phyloP scores from a whole-genome alignment of 2,888 invertebrate species.

The Ecdyonurus torrentis region DNA sequence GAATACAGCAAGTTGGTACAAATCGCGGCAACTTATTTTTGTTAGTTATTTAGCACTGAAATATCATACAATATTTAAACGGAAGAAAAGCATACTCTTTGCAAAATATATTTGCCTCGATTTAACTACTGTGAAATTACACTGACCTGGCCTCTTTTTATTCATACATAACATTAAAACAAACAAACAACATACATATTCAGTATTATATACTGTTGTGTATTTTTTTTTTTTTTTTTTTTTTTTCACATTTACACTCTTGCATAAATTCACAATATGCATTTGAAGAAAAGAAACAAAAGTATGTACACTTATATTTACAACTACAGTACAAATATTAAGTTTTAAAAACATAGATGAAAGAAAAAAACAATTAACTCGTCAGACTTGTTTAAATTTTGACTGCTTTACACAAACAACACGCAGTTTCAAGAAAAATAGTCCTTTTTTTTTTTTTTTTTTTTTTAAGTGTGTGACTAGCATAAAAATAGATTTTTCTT shows the following conservation, averaged over 20 bases:
- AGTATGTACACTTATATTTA: too few species aligned
- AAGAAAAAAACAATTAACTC: background rate
- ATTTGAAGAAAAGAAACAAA: too few species aligned
- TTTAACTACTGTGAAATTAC: background rate
- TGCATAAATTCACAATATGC: too few species aligned
- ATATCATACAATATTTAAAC: background rate
- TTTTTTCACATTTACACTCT: too few species aligned
- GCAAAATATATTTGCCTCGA: background rate
- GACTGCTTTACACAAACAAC: background rate
- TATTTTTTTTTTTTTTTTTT: too few species aligned
- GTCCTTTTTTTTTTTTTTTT: too few species aligned
- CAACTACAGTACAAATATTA: too few species aligned
- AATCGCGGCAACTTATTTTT: too few species aligned
- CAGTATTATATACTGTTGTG: background rate
- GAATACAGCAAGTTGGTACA: background rate
- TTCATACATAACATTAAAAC: background rate
- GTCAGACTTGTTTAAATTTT: background rate
- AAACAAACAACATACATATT: background rate
- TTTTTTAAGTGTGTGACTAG: too few species aligned
- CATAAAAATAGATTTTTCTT: background rate
- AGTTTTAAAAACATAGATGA: too few species aligned
- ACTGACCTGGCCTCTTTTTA: background rate
- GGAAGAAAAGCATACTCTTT: too few species aligned
- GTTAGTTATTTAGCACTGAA: background rate
- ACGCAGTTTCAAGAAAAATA: background rate